Base-by-base conservation (phyloP, 2,888 invertebrate species). In the Microdon myrmicae region DNA sequence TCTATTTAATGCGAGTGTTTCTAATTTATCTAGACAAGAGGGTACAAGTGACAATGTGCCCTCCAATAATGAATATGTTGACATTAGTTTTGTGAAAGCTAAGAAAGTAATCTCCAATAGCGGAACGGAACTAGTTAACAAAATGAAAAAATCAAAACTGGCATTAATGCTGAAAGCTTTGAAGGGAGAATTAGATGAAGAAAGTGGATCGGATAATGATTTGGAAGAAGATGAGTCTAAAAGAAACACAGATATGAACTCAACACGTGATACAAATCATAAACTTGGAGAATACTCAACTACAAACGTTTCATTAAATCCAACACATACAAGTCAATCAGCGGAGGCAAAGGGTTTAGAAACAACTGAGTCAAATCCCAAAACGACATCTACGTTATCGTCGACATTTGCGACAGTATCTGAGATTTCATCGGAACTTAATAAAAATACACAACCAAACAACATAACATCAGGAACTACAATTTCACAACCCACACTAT, bases 151-250 rank as follows among this genome's bases (percentile, higher is more conserved):
- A 67, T 75, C 76, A 0, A 79, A 79, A 67, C 47, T 79, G 22
- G 78, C 79, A 0, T 54, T 79, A 9, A 79, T 79, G 79, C 51
- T 79, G 2, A 77, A 75, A 44, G 78, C 75, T 3, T 61, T 79
- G 7, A 71, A 73, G 9, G 79, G 79, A 4, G 79, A 79, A 66
- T 64, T 78, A 2, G 75, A 78, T 54, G 71, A 73, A 9, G 75
- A 72, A 9, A 72, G 72, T 9, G 60, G 70, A 14, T 64, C 71
- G 3, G 68, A 70, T 44, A 43, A 48, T 16, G 20, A 19, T 19
- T 14, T 9, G 20, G 19, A 20, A 14, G 12, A 43, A 19, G 26
- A 43, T 8, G 8, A 8, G 5, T 22, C 17, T 14, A 20, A 28
- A 28, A 31, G 29, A 35, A 9, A 7, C 6, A 16, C 6, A 10